These are phyloP conservation scores for Hydrocynus forskahlii DNA, from an alignment of 2,797 vertebrate species.

Conservation along the genomic window DNA sequence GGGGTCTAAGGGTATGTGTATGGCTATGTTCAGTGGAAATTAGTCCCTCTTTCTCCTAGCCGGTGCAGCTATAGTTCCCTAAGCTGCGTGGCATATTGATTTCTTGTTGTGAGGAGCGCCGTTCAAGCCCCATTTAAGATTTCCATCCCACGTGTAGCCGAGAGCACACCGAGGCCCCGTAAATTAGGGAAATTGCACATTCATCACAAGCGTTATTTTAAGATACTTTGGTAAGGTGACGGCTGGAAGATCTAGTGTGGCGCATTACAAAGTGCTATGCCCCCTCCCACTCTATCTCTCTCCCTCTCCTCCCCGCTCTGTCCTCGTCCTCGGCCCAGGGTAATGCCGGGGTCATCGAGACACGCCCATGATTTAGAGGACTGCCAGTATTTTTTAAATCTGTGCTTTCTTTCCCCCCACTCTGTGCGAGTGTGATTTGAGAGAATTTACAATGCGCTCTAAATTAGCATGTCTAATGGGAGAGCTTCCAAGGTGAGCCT, in stretches of 20 bases:
- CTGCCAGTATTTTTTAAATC: slow-evolving; percentile 57
- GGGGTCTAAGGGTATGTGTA: slow-evolving; percentile 64
- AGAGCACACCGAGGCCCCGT: slow-evolving; percentile 89
- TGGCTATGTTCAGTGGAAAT: slow-evolving; percentile 79
- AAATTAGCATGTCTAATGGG: slow-evolving; percentile 68
- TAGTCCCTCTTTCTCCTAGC: slow-evolving; percentile 78
- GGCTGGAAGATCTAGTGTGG: slow-evolving; percentile 79
- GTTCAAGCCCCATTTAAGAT: slow-evolving; percentile 99
- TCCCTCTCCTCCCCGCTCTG: slow-evolving; percentile 27
- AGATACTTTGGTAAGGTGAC: slow-evolving; percentile 89
- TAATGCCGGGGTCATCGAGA: slow-evolving; percentile 79
- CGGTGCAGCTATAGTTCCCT: slow-evolving; percentile 82
- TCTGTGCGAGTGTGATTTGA: slow-evolving; percentile 33
- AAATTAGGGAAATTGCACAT: slow-evolving; percentile 99
- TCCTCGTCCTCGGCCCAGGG: slow-evolving; percentile 69
- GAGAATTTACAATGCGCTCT: slow-evolving; percentile 61
- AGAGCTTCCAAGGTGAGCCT: slow-evolving; percentile 56
- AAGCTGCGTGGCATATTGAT: slow-evolving; percentile 95
- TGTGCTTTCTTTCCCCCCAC: slow-evolving; percentile 15
- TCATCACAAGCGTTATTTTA: slow-evolving; percentile 97
- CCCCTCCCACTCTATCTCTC: slow-evolving; percentile 21
- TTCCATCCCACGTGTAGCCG: slow-evolving; percentile 93
- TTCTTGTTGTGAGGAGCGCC: slow-evolving; percentile 97
- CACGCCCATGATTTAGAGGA: slow-evolving; percentile 79
- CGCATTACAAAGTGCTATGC: slow-evolving; percentile 69